phyloP scores from a whole-genome alignment of 2,888 invertebrate species.

The Sesia apiformis region DNA sequence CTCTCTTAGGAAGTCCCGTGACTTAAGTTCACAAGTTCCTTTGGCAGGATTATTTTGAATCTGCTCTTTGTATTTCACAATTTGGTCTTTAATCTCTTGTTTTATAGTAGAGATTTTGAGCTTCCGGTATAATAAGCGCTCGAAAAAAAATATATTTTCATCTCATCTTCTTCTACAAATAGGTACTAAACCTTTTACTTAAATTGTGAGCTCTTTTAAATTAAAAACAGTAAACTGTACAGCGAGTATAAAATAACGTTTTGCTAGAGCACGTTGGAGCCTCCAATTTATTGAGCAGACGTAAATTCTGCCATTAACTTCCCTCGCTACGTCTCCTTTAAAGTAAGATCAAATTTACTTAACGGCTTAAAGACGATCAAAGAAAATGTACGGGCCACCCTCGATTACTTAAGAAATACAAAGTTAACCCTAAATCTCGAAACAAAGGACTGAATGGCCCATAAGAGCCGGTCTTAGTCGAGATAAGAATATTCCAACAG shows the following conservation, averaged over 20 bases:
- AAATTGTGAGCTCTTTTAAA: not conserved
- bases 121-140: too few species aligned
- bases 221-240: not conserved
- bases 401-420: slow-evolving; percentile 13
- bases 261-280: not conserved
- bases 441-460: slow-evolving; percentile 27
- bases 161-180: too few species aligned
- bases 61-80: too few species aligned
- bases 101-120: too few species aligned
- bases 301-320: not conserved
- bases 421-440: slow-evolving; percentile 12
- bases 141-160: too few species aligned
- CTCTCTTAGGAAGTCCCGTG: too few species aligned
- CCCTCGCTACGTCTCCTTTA: not conserved
- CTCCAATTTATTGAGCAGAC: not conserved
- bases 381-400: slow-evolving; percentile 9
- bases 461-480: slow-evolving; percentile 28
- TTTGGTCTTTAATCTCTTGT: too few species aligned
- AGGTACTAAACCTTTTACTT: too few species aligned
- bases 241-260: not conserved
- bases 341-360: slow-evolving; percentile 18
- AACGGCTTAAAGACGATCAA: slow-evolving; percentile 13
- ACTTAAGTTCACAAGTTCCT: too few species aligned
- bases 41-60: too few species aligned
- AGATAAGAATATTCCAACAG: slow-evolving; percentile 33